A percentile compares a stretch with the other conserved stretches of the same genome.
Evolutionary conservation across 2,113 vertebrate genomes (phyloP).

Genomic region (Dromaius novaehollandiae): DNA sequence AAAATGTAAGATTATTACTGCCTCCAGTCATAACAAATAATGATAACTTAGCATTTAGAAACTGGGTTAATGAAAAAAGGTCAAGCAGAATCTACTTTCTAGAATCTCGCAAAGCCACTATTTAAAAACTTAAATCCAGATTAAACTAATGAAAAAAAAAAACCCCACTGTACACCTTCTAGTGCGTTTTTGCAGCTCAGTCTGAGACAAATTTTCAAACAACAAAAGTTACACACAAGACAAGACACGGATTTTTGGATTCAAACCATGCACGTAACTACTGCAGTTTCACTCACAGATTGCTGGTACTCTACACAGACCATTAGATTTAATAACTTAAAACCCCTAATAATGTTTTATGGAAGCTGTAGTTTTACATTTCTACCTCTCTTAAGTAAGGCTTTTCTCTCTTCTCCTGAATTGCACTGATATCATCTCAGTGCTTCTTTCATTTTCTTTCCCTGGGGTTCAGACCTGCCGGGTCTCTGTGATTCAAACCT

Average conservation of each 20-base stretch:
- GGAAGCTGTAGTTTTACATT: background rate
- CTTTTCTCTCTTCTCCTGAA: background rate
- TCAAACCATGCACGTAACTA: background rate
- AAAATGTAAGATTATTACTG: background rate
- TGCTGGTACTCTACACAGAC: background rate
- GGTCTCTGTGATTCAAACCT: background rate
- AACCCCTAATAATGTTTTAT: background rate
- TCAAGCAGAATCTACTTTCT: background rate
- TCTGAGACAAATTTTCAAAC: background rate
- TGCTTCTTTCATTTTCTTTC: background rate
- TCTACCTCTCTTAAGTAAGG: background rate
- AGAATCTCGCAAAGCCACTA: background rate
- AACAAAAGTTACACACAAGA: background rate
- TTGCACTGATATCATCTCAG: background rate
- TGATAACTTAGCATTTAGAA: background rate
- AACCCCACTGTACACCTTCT: background rate
- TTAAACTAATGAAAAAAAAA: background rate
- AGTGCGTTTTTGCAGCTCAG: background rate
- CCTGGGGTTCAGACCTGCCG: background rate
- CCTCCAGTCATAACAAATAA: fast-evolving
- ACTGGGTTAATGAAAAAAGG: background rate
- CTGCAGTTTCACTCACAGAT: background rate
- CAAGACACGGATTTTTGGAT: background rate
- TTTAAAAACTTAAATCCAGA: background rate
- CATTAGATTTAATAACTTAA: background rate